phyloP scores from a whole-genome alignment of 2,113 vertebrate genomes.

The Dolichotis patagonum region DNA sequence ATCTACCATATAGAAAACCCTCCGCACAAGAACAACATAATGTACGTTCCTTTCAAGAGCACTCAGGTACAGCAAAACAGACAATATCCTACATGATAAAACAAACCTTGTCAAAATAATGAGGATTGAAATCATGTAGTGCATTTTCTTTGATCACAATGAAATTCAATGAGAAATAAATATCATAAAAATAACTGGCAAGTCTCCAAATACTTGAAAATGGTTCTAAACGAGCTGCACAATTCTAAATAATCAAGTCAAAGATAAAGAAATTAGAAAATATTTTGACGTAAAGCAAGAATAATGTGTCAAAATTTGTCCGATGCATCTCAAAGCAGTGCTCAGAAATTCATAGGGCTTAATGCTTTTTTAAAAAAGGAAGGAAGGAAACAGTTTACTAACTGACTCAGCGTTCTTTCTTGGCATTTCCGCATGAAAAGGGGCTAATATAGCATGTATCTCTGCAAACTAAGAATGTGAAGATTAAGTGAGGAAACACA shows the following conservation, averaged over 20 bases:
- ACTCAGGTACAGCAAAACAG: not conserved
- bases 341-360: not conserved
- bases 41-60: not conserved
- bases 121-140: not conserved
- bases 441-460: not conserved
- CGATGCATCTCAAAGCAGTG: not conserved
- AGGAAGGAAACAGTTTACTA: not conserved
- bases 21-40: not conserved
- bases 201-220: not conserved
- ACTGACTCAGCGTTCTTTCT: not conserved
- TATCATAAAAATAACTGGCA: not conserved
- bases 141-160: not conserved
- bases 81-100: not conserved
- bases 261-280: constrained; percentile 23
- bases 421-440: not conserved
- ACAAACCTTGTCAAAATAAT: not conserved
- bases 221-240: not conserved
- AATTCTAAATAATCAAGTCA: not conserved
- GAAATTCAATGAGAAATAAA: constrained; percentile 12
- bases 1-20: not conserved
- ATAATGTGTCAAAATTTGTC: not conserved
- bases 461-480: constrained; percentile 30
- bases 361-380: not conserved
- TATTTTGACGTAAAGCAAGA: constrained; percentile 13
- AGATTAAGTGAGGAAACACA: constrained; percentile 24